A percentile compares a stretch with the other conserved stretches of the same genome.
Evolutionary conservation across 2,113 vertebrate species (phyloP).

Genomic region (chimpanzee (Pan troglodytes)): DNA sequence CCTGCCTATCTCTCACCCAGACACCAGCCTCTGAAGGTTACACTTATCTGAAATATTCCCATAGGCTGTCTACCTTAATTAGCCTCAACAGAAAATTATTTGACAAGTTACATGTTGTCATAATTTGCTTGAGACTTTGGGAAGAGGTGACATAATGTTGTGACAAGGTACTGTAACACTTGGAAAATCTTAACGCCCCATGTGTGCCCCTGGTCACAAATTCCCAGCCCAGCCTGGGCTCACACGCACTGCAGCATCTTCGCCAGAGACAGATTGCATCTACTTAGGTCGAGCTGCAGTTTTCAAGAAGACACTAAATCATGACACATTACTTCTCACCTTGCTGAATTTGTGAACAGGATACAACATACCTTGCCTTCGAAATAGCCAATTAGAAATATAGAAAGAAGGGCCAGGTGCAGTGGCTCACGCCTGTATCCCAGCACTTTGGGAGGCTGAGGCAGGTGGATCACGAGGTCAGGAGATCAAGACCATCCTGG

Average conservation of each 20-base stretch:
- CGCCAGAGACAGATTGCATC: conserved; percentile 52
- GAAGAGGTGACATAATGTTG: background rate
- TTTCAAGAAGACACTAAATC: conserved; percentile 64
- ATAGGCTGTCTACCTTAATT: background rate
- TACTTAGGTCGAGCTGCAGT: background rate
- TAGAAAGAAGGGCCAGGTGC: background rate
- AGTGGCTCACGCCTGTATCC: too few relatives aligned
- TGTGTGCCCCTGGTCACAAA: conserved; percentile 65
- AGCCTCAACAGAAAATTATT: background rate
- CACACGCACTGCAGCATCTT: background rate
- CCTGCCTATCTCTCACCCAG: accelerated
- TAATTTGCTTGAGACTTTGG: background rate
- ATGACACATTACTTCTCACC: conserved; percentile 61
- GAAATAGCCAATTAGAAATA: conserved; percentile 65
- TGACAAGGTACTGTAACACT: conserved; percentile 58
- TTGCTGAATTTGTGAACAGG: conserved; percentile 59
- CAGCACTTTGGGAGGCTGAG: too few relatives aligned
- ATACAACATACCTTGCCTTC: conserved; percentile 29
- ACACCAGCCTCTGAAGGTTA: accelerated
- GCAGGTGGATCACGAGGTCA: too few relatives aligned
- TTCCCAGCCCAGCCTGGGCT: conserved; percentile 16
- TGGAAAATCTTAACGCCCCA: conserved; percentile 46
- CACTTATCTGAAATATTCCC: accelerated
- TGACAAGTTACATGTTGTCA: background rate
- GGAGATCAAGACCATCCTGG: too few relatives aligned